These are phyloP conservation scores for Vulpes vulpes DNA, from an alignment of 2,113 vertebrate genomes.

Conservation along the genomic window DNA sequence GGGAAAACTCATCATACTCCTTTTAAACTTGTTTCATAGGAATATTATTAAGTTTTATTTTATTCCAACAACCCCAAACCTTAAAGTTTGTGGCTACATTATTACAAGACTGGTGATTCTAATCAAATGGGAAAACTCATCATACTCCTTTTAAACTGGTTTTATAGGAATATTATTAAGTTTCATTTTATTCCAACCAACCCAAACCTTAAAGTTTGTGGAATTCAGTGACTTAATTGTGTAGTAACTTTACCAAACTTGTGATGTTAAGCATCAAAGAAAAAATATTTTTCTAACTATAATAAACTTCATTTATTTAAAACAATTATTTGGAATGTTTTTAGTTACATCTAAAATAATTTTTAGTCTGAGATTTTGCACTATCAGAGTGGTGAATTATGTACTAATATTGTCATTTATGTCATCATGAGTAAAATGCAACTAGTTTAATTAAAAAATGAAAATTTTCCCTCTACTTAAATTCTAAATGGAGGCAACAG, in stretches of 20 bases:
- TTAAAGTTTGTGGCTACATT: not conserved
- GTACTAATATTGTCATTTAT: not conserved
- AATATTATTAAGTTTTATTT: constrained; percentile 49
- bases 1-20: not conserved
- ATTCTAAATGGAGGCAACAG: not conserved
- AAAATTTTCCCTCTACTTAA: constrained; percentile 33
- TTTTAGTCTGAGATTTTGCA: not conserved
- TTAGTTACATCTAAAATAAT: constrained; percentile 29
- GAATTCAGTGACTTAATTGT: constrained; percentile 17
- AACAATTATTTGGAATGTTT: constrained; percentile 56
- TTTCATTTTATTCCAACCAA: constrained; percentile 46
- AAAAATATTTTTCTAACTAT: not conserved
- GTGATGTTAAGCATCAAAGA: constrained; percentile 12
- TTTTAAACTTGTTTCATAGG: not conserved
- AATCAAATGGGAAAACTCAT: not conserved
- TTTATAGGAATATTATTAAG: not conserved
- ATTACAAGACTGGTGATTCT: not conserved
- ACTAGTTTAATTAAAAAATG: constrained; percentile 16
- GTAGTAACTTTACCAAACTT: not conserved
- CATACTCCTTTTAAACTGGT: not conserved
- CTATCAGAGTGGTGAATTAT: not conserved
- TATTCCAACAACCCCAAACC: not conserved
- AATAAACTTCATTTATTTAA: constrained; percentile 46
- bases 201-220: constrained; percentile 2
- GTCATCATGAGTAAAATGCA: not conserved